Percentiles rank a stretch among this genome's conserved stretches.
Evolutionary conservation across 2,888 invertebrate species (phyloP).

Genomic region (Ophion ventricosus): DNA sequence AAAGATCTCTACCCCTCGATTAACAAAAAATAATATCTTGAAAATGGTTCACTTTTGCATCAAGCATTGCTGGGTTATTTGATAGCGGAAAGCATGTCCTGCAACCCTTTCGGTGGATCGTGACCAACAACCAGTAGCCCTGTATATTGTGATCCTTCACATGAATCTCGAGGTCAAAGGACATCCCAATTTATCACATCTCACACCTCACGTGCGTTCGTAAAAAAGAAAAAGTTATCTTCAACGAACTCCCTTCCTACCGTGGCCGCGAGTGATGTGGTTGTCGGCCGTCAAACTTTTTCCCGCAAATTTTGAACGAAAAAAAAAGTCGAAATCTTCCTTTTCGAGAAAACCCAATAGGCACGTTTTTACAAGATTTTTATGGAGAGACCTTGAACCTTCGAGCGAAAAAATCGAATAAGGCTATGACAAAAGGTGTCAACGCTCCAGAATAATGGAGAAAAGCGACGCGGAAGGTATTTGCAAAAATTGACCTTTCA

Average conservation of each 20-base stretch:
- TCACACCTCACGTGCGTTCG: slow-evolving; percentile 17
- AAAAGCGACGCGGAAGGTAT: too few species aligned
- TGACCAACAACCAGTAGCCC: too few species aligned
- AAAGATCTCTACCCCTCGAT: too few species aligned
- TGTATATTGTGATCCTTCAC: slow-evolving; percentile 24
- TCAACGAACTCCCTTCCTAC: slow-evolving; percentile 1
- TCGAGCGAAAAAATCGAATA: too few species aligned
- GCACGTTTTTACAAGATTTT: background rate
- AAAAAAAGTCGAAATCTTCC: background rate
- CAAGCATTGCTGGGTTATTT: too few species aligned
- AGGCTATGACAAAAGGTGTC: too few species aligned
- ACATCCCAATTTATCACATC: slow-evolving; percentile 54
- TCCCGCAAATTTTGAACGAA: background rate
- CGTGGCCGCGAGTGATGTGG: background rate
- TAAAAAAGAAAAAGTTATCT: slow-evolving; percentile 20
- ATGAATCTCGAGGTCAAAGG: slow-evolving; percentile 28
- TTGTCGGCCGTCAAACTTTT: background rate
- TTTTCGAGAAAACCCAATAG: background rate
- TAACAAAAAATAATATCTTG: too few species aligned
- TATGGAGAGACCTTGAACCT: background rate
- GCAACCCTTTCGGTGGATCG: too few species aligned
- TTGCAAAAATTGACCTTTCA: too few species aligned
- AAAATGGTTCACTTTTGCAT: too few species aligned
- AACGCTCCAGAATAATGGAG: too few species aligned
- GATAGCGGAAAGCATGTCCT: too few species aligned